These are phyloP conservation scores for Aphelocoma coerulescens DNA, from an alignment of 2,113 vertebrate genomes.

Conservation along the genomic window DNA sequence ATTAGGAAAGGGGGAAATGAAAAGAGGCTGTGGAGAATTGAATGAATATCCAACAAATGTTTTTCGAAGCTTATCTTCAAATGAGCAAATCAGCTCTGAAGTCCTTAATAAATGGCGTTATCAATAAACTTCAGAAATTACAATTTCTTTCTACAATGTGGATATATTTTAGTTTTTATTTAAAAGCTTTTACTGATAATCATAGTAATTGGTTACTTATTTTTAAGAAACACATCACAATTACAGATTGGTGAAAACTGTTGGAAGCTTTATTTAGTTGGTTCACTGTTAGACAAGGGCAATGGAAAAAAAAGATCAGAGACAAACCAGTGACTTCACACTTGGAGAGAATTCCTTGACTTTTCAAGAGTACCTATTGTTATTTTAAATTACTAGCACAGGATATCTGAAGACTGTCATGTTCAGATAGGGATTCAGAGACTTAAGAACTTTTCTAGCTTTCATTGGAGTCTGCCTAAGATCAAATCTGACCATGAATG, in stretches of 20 bases:
- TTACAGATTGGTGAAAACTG: conserved; percentile 34
- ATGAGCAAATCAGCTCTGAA: conserved; percentile 58
- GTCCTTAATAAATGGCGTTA: conserved; percentile 59
- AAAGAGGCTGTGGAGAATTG: conserved; percentile 5
- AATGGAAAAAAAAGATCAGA: background rate
- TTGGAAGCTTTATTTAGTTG: conserved; percentile 13
- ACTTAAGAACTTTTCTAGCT: background rate
- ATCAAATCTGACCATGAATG: background rate
- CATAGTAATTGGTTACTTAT: background rate
- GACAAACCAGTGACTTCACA: background rate
- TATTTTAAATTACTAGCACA: background rate
- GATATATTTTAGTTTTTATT: conserved; percentile 64
- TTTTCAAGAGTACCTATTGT: background rate
- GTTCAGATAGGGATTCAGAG: background rate
- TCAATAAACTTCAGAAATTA: conserved; percentile 51
- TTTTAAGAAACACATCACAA: conserved; percentile 48
- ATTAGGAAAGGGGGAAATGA: background rate
- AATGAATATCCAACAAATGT: conserved; percentile 37
- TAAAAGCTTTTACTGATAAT: conserved; percentile 54
- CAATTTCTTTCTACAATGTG: conserved; percentile 55
- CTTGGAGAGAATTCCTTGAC: background rate
- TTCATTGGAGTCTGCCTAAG: background rate
- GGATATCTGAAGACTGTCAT: background rate
- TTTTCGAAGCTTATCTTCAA: conserved; percentile 67
- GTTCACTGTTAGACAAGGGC: background rate